Conservation (phyloP, 2,797 vertebrate genomes). For the Sphenopsis melanotis region DNA sequence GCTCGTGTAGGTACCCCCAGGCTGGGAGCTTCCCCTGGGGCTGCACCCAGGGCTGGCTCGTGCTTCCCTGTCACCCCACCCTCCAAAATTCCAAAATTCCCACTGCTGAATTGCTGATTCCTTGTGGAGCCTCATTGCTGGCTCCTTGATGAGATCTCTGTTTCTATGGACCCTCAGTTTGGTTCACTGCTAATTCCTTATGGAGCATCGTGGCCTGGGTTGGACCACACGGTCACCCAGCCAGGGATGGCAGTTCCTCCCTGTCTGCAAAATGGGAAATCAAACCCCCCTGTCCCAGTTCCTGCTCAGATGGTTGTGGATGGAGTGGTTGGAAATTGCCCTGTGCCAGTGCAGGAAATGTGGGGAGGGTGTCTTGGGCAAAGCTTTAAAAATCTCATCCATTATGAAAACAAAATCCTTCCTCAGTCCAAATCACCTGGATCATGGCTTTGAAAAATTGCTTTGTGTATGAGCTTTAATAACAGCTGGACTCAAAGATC, state of each 20-base stretch:
- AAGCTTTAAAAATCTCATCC: not conserved
- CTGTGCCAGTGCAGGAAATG: not conserved
- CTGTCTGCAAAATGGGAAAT: not conserved
- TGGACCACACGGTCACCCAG: fast-evolving
- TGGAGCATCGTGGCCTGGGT: fast-evolving
- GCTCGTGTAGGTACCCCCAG: constrained; percentile 87
- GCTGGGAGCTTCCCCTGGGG: not conserved
- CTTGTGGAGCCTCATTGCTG: fast-evolving
- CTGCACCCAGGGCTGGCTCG: fast-evolving
- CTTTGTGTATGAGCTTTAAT: not conserved
- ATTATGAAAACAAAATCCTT: not conserved
- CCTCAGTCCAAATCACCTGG: not conserved
- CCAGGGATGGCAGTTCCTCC: not conserved
- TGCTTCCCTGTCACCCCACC: not conserved
- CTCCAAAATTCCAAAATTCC: not conserved
- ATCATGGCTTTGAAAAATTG: not conserved
- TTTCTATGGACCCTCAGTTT: not conserved
- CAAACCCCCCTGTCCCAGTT: too few relatives aligned
- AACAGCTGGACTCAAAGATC: not conserved
- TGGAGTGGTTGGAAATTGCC: not conserved
- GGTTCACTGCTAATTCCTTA: not conserved
- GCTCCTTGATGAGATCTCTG: not conserved
- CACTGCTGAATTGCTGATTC: not conserved
- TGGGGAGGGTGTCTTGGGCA: fast-evolving
- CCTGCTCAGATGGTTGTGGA: not conserved